A percentile compares a stretch with the other conserved stretches of the same genome.
These are phyloP conservation scores for Aplidium turbinatum DNA, from an alignment of 23 tunicate genomes.

Conservation along the genomic window DNA sequence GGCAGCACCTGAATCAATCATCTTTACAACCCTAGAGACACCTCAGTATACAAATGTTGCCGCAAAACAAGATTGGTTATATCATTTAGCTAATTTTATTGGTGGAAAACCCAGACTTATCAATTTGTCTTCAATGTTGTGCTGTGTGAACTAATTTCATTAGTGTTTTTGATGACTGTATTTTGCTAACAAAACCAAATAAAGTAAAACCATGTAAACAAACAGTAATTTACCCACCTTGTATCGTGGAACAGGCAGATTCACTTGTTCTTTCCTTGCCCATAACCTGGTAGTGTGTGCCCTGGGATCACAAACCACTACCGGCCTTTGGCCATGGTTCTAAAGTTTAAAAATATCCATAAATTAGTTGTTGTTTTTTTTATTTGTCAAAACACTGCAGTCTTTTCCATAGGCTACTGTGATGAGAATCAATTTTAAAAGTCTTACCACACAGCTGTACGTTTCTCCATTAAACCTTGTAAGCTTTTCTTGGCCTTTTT, in stretches of 20 bases:
- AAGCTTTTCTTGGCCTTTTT: constrained; percentile 74
- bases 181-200: no score
- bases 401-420: constrained; percentile 1
- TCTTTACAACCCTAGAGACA: no score
- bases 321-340: constrained; percentile 89
- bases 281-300: constrained; percentile 61
- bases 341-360: not conserved
- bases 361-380: not conserved
- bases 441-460: constrained; percentile 61
- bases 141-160: no score
- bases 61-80: no score
- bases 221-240: constrained; percentile 51
- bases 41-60: no score
- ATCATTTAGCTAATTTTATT: no score
- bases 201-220: no score
- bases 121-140: no score
- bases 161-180: no score
- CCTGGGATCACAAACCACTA: constrained; percentile 80
- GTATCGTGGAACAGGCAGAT: constrained; percentile 81
- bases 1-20: no score
- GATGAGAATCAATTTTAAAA: constrained; percentile 1
- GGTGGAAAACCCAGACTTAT: no score
- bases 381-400: not conserved
- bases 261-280: constrained; percentile 49
- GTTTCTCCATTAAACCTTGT: constrained; percentile 60